A percentile compares a stretch with the other conserved stretches of the same genome.
These are phyloP conservation scores for Corythucha ciliata DNA, from an alignment of 2,888 invertebrate genomes.

Conservation along the genomic window DNA sequence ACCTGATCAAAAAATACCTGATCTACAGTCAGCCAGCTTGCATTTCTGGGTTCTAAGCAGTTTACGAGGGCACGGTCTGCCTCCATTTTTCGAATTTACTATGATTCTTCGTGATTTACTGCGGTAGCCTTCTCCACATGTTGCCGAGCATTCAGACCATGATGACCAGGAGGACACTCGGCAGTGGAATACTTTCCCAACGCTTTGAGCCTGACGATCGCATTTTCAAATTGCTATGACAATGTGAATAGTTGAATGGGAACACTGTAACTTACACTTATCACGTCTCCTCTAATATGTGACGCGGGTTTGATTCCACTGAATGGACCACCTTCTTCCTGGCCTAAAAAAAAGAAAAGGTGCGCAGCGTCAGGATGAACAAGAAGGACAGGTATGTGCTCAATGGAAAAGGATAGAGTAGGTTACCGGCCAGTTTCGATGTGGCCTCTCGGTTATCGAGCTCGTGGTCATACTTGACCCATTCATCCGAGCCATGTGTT, in stretches of 20 bases:
- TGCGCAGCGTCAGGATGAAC: no score
- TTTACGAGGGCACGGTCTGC: slow-evolving; percentile 31
- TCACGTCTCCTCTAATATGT: slow-evolving; percentile 15
- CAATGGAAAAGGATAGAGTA: no score
- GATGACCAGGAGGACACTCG: slow-evolving; percentile 64
- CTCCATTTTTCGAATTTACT: slow-evolving; percentile 41
- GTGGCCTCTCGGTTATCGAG: no score
- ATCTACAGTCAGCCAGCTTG: slow-evolving; percentile 17
- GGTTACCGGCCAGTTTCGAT: no score
- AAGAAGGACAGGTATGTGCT: no score
- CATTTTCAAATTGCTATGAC: no score
- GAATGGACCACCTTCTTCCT: slow-evolving; percentile 11
- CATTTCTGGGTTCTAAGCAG: slow-evolving; percentile 30
- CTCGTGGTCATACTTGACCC: no score
- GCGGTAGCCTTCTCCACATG: slow-evolving; percentile 60
- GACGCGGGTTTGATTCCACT: slow-evolving; percentile 23
- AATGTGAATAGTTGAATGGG: neutral
- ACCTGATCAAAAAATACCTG: neutral
- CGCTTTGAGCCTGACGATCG: no score
- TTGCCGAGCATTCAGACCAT: slow-evolving; percentile 69
- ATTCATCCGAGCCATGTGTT: no score
- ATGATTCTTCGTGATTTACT: slow-evolving; percentile 50
- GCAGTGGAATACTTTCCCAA: slow-evolving; percentile 46
- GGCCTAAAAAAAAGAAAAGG: no score
- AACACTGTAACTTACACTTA: no score